A percentile compares a stretch with the other conserved stretches of the same genome.
phyloP scores from a whole-genome alignment of 2,888 invertebrate genomes.

The Ichneumoninae sp. region DNA sequence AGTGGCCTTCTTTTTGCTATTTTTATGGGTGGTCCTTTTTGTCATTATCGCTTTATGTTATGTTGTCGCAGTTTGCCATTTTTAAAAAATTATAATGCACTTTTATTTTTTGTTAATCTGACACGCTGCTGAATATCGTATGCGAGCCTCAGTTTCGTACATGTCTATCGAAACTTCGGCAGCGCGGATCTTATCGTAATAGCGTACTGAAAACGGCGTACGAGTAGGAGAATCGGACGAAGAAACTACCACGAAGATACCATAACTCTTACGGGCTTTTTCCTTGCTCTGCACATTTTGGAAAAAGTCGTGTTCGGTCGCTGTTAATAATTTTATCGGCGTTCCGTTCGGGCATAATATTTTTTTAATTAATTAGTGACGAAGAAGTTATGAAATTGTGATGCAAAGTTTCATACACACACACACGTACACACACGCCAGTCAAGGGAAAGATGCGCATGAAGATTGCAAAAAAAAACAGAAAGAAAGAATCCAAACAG shows the following conservation, averaged over 20 bases:
- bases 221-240: conserved; percentile 48
- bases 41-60: conserved; percentile 71
- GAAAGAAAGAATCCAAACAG: conserved; percentile 47
- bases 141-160: neutral
- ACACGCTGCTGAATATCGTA: conserved; percentile 4
- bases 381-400: conserved; percentile 56
- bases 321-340: conserved; percentile 36
- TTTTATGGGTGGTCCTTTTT: conserved; percentile 66
- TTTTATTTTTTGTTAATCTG: conserved; percentile 14
- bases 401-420: conserved; percentile 67
- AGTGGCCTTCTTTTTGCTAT: conserved; percentile 64
- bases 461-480: conserved; percentile 75
- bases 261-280: conserved; percentile 46
- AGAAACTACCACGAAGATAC: conserved; percentile 41
- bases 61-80: conserved; percentile 62
- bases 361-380: conserved; percentile 51
- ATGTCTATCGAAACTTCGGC: neutral
- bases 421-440: conserved; percentile 66
- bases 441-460: conserved; percentile 74
- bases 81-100: neutral
- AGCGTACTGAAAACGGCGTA: neutral
- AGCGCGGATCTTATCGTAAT: neutral
- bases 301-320: conserved; percentile 48
- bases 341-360: conserved; percentile 22
- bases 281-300: conserved; percentile 45